Percentiles rank a stretch among this genome's conserved stretches.
These are phyloP conservation scores for Egretta garzetta DNA, from an alignment of 2,113 vertebrate genomes.

Conservation along the genomic window DNA sequence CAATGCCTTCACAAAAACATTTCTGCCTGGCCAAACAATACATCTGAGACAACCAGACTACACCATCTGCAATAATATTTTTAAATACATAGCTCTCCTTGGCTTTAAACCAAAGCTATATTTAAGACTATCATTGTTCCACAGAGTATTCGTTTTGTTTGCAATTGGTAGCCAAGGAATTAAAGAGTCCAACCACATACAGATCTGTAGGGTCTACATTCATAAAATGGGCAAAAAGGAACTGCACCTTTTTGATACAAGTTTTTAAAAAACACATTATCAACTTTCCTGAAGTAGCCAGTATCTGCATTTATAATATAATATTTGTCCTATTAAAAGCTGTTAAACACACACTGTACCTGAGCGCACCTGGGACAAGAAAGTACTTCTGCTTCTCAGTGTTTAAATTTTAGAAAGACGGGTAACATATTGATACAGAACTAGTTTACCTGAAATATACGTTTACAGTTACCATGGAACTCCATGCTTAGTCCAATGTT, in stretches of 20 bases:
- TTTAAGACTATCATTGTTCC: conserved; percentile 73
- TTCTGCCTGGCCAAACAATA: conserved; percentile 75
- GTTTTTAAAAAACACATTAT: neutral
- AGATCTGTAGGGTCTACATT: conserved; percentile 3
- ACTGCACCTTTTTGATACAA: neutral
- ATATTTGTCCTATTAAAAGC: neutral
- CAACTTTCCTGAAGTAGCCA: neutral
- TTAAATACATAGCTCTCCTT: conserved; percentile 70
- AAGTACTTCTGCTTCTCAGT: neutral
- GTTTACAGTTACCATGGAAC: conserved; percentile 98
- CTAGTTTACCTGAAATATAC: conserved; percentile 92
- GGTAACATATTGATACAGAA: neutral
- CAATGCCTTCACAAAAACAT: conserved; percentile 67
- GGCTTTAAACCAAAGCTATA: conserved; percentile 78
- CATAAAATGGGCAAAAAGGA: neutral
- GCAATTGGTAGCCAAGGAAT: conserved; percentile 58
- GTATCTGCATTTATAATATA: neutral
- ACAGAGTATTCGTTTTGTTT: conserved; percentile 66
- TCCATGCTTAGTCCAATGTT: conserved; percentile 99
- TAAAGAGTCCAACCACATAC: conserved; percentile 11
- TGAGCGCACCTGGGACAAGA: neutral
- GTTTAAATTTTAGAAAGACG: neutral
- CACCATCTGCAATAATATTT: conserved; percentile 78
- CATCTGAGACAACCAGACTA: conserved; percentile 72
- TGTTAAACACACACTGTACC: neutral